A percentile compares a stretch with the other conserved stretches of the same genome.
Evolutionary conservation across 2,113 vertebrate species (phyloP).

Genomic region (Eleginops maclovinus): DNA sequence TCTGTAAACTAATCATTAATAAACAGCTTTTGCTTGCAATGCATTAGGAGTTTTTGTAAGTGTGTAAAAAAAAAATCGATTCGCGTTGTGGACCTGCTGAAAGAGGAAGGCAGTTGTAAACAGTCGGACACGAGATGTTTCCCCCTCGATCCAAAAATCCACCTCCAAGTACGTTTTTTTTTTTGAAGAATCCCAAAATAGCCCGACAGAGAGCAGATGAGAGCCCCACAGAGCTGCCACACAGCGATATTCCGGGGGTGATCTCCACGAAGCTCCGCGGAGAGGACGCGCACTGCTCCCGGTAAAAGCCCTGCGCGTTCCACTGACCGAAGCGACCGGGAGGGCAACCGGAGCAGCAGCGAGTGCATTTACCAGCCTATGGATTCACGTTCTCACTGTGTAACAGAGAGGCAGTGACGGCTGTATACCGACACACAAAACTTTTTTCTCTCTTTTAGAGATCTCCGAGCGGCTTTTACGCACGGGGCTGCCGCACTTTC

Average conservation of each 20-base stretch:
- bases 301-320: conserved; percentile 67
- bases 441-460: conserved; percentile 69
- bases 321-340: conserved; percentile 73
- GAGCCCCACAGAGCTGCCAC: conserved; percentile 70
- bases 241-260: conserved; percentile 71
- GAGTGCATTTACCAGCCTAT: conserved; percentile 59
- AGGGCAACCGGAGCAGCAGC: conserved; percentile 72
- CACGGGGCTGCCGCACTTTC: conserved; percentile 72
- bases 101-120: conserved; percentile 90
- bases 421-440: conserved; percentile 62
- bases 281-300: conserved; percentile 68
- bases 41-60: conserved; percentile 12
- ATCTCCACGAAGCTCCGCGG: conserved; percentile 63
- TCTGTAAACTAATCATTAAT: conserved; percentile 29
- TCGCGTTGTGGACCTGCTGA: conserved; percentile 79
- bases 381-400: conserved; percentile 60
- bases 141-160: conserved; percentile 92
- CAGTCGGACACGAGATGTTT: conserved; percentile 93
- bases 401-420: conserved; percentile 22
- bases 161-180: conserved; percentile 85
- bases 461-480: conserved; percentile 67
- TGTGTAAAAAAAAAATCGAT: conserved; percentile 40
- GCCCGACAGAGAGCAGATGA: conserved; percentile 85
- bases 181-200: conserved; percentile 95
- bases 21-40: conserved; percentile 28